phyloP scores from a whole-genome alignment of 2,797 vertebrate species.

The Amazona finschi region DNA sequence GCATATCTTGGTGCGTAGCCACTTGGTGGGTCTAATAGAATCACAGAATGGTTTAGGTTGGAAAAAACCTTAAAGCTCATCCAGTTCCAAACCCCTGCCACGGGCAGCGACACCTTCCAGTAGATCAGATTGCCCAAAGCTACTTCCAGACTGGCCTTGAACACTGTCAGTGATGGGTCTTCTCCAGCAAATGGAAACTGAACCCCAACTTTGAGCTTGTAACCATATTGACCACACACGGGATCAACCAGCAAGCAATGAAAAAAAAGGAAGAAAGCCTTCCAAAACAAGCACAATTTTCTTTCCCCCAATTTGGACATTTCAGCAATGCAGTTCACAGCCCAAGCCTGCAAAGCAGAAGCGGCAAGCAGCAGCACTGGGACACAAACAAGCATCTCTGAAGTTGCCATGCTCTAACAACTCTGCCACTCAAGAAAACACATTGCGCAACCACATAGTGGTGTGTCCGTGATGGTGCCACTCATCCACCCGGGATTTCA shows the following conservation, averaged over 20 bases:
- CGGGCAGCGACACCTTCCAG: background rate
- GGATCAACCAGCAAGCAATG: fast-evolving
- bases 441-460: fast-evolving
- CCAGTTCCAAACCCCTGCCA: background rate
- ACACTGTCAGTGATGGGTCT: background rate
- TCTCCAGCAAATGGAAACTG: background rate
- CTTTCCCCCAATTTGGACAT: fast-evolving
- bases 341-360: background rate
- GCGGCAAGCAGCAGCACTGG: fast-evolving
- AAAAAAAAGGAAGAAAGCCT: background rate
- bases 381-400: background rate
- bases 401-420: background rate
- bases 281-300: background rate
- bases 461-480: background rate
- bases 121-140: background rate
- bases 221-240: fast-evolving
- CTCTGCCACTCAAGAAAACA: background rate
- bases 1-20: background rate
- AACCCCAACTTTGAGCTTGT: fast-evolving
- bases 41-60: background rate
- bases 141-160: background rate
- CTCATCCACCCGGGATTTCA: background rate
- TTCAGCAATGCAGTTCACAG: background rate
- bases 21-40: background rate
- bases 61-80: background rate